Evolutionary conservation across 2,797 vertebrate species (phyloP).

Genomic region (Acipenser transmontanus): DNA sequence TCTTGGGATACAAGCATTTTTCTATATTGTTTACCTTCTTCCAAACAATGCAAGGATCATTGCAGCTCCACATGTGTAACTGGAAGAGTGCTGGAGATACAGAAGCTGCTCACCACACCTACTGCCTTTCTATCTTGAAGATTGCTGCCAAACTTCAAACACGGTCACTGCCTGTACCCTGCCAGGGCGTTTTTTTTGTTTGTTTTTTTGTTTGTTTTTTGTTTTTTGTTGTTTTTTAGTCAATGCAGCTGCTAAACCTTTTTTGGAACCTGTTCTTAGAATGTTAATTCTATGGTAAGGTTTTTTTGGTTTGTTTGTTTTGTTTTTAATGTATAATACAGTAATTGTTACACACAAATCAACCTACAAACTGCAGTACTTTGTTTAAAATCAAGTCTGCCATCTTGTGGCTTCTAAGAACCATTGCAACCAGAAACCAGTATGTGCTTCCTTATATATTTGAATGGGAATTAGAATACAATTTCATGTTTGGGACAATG

Average conservation of each 20-base stretch:
- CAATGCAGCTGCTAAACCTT: constrained; percentile 43
- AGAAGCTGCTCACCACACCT: constrained; percentile 68
- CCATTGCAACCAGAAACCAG: not conserved
- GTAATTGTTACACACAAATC: not conserved
- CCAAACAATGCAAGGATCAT: constrained; percentile 57
- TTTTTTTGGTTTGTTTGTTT: constrained; percentile 40
- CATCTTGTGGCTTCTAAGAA: not conserved
- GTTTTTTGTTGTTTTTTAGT: constrained; percentile 29
- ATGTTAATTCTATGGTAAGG: constrained; percentile 41
- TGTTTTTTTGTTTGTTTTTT: constrained; percentile 4
- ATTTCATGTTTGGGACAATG: too few species aligned
- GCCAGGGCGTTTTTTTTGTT: constrained; percentile 3
- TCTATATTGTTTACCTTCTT: constrained; percentile 47
- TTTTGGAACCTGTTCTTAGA: constrained; percentile 35
- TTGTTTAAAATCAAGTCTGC: not conserved
- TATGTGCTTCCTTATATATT: too few species aligned
- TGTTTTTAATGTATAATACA: not conserved
- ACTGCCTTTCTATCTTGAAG: constrained; percentile 56
- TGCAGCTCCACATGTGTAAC: constrained; percentile 53
- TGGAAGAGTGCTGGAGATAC: constrained; percentile 54
- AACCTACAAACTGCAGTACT: not conserved
- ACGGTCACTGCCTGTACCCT: constrained; percentile 6
- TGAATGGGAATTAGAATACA: too few species aligned
- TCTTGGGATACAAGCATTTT: constrained; percentile 8
- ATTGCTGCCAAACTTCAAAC: constrained; percentile 7